A percentile compares a stretch with the other conserved stretches of the same genome.
Evolutionary conservation across 2,797 vertebrate genomes (phyloP).

Genomic region (Neosalanx taihuensis): DNA sequence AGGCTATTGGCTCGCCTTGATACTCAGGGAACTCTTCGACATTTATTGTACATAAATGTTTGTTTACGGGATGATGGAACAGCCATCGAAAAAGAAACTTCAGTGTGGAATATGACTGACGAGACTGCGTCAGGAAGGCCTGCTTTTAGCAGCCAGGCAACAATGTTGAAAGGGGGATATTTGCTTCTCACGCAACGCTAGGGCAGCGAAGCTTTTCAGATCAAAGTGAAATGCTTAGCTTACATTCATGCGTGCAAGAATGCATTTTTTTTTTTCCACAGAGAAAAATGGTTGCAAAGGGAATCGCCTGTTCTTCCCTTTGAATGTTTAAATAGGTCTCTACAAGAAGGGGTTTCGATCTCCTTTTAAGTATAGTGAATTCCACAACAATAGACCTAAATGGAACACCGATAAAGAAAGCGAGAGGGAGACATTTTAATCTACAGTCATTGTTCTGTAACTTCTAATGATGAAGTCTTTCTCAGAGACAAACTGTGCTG

Average conservation of each 20-base stretch:
- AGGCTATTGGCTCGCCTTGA: conserved; percentile 32
- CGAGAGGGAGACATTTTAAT: conserved; percentile 13
- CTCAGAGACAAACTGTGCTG: not conserved
- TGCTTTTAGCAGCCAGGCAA: conserved; percentile 16
- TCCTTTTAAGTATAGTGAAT: conserved; percentile 42
- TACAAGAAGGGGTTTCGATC: conserved; percentile 40
- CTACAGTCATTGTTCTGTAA: conserved; percentile 4
- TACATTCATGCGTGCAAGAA: conserved; percentile 47
- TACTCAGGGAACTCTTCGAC: conserved; percentile 22
- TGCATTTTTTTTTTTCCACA: conserved; percentile 13
- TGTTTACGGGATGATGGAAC: conserved; percentile 16
- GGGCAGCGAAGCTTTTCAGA: conserved; percentile 53
- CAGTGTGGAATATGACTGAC: conserved; percentile 12
- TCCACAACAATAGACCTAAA: conserved; percentile 40
- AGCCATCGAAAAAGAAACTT: not conserved
- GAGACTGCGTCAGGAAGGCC: conserved; percentile 15
- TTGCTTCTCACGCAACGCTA: conserved; percentile 43
- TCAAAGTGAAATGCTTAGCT: conserved; percentile 59
- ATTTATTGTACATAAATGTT: conserved; percentile 17
- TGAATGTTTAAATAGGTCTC: conserved; percentile 60
- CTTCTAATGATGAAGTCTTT: not conserved
- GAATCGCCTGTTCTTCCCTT: conserved; percentile 51
- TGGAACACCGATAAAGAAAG: conserved; percentile 42
- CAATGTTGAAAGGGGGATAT: conserved; percentile 33
- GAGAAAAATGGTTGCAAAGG: conserved; percentile 41